Conservation (phyloP, 2,797 vertebrate species). For the Cossypha dichroa region DNA sequence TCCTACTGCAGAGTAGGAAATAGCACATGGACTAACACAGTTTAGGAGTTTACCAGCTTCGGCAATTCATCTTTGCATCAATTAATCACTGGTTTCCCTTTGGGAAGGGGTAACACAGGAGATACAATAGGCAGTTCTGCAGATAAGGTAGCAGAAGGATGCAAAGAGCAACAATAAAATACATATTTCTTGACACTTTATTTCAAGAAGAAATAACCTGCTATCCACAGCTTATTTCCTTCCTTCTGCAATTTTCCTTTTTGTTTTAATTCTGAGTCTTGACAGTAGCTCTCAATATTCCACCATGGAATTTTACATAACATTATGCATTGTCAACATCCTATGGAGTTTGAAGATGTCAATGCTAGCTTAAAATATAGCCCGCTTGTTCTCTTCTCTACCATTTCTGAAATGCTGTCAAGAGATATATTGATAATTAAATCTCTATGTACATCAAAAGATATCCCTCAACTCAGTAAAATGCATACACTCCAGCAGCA, state of each 20-base stretch:
- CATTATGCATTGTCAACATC: conserved; percentile 1
- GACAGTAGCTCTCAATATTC: neutral
- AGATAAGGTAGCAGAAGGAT: neutral
- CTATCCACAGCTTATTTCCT: neutral
- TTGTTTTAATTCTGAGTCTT: neutral
- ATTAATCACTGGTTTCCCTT: neutral
- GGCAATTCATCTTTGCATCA: neutral
- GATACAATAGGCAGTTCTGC: neutral
- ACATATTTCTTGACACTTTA: neutral
- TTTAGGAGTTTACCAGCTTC: neutral
- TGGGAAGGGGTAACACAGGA: neutral
- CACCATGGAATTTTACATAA: neutral
- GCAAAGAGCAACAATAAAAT: neutral
- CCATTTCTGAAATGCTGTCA: conserved; percentile 19
- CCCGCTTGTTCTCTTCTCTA: neutral
- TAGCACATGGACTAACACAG: neutral
- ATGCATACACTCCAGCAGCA: neutral
- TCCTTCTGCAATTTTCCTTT: neutral
- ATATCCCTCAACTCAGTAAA: conserved; percentile 6
- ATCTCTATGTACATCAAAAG: neutral
- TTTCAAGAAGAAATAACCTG: conserved; percentile 4
- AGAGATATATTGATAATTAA: conserved; percentile 40
- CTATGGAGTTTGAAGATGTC: neutral
- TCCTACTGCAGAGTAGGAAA: neutral
- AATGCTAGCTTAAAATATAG: conserved; percentile 4